Conservation (phyloP, 2,113 vertebrate species). For the Pampusana beccarii region DNA sequence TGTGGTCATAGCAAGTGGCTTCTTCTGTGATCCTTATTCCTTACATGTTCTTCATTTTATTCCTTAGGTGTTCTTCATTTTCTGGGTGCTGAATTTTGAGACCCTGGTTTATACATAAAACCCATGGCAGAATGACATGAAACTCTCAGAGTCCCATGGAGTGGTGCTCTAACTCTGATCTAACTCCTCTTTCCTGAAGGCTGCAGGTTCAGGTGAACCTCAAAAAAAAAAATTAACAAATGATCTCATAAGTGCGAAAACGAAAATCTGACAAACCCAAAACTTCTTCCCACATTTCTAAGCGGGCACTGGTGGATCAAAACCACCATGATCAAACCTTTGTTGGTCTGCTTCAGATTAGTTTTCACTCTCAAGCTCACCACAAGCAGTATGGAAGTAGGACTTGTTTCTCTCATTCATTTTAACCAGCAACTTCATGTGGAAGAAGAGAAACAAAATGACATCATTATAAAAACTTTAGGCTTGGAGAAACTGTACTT, state of each 20-base stretch:
- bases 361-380: neutral
- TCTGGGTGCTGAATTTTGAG: neutral
- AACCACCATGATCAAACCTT: neutral
- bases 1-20: neutral
- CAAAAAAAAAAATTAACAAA: neutral
- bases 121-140: neutral
- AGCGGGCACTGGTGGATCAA: neutral
- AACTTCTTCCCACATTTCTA: neutral
- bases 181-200: neutral
- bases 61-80: neutral
- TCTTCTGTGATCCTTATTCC: neutral
- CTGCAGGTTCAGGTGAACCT: neutral
- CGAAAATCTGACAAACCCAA: neutral
- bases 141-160: neutral
- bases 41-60: neutral
- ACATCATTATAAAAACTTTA: neutral
- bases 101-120: neutral
- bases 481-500: neutral
- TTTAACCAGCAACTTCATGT: neutral
- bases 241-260: neutral
- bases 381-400: neutral
- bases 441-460: accelerated
- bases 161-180: neutral
- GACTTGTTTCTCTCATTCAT: neutral
- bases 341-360: neutral